Evolutionary conservation across 1,140 invertebrate genomes (phyloP).

Genomic region (Trichonephila clavata): DNA sequence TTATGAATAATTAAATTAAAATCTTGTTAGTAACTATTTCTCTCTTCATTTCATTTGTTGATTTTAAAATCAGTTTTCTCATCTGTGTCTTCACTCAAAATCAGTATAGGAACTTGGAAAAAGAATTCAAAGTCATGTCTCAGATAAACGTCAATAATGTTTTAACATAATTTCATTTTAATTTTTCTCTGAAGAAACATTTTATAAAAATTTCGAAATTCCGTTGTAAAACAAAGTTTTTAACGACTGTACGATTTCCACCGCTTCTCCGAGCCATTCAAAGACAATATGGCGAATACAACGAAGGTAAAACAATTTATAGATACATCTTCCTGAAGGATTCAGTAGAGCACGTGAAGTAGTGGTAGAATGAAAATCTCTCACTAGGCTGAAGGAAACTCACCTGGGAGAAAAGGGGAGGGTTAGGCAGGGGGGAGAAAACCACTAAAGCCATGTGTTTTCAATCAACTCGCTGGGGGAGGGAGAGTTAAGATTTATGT

Average conservation of each 20-base stretch:
- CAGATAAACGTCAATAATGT: too few relatives aligned
- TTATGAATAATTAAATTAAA: too few relatives aligned
- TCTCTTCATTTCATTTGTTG: too few relatives aligned
- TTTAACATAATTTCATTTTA: too few relatives aligned
- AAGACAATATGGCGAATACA: neutral
- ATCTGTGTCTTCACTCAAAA: too few relatives aligned
- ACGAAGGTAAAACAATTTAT: neutral
- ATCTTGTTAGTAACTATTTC: too few relatives aligned
- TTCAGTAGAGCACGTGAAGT: neutral
- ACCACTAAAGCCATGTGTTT: slow-evolving; percentile 22
- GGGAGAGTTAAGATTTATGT: neutral
- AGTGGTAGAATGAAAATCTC: slow-evolving; percentile 13
- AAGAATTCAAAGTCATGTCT: too few relatives aligned
- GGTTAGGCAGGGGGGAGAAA: neutral
- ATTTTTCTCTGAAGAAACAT: too few relatives aligned
- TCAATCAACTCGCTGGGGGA: neutral
- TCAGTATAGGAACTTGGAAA: too few relatives aligned
- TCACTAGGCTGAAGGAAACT: neutral
- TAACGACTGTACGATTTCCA: neutral
- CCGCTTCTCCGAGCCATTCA: neutral
- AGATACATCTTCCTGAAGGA: neutral
- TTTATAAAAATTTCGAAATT: too few relatives aligned
- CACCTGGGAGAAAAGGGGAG: neutral
- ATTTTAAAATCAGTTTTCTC: too few relatives aligned
- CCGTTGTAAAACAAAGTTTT: neutral